phyloP scores from a whole-genome alignment of 2,888 invertebrate species.

The Leptothorax acervorum region DNA sequence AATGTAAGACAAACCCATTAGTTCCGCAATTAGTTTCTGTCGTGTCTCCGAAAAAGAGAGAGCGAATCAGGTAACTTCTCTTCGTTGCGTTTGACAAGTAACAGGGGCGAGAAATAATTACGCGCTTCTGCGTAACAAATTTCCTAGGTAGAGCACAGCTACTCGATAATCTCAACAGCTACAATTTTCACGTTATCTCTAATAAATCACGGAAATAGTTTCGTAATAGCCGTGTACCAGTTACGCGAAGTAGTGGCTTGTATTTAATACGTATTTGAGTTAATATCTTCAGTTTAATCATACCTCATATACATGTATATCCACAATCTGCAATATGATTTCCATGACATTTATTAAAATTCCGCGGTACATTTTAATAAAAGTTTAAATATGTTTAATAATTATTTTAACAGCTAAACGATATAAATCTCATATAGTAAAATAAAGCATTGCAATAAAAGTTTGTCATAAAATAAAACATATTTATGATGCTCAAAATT shows the following conservation, averaged over 20 bases:
- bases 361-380: background rate
- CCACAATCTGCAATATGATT: background rate
- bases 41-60: conserved; percentile 14
- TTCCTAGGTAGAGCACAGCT: background rate
- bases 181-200: conserved; percentile 28
- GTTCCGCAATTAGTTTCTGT: conserved; percentile 18
- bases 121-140: conserved; percentile 1
- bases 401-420: background rate
- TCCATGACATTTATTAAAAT: background rate
- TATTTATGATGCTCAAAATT: background rate
- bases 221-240: background rate
- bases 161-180: conserved; percentile 11
- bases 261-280: conserved; percentile 11
- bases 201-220: conserved; percentile 12
- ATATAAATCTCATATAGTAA: background rate
- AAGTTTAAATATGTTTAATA: background rate
- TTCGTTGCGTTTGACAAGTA: conserved; percentile 22
- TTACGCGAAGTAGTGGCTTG: background rate
- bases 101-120: conserved; percentile 4
- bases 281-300: conserved; percentile 1
- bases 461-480: background rate
- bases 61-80: conserved; percentile 10
- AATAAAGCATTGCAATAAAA: background rate
- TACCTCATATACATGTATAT: too few species aligned
- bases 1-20: conserved; percentile 30